These are phyloP conservation scores for Agrilus cyanescens DNA, from an alignment of 2,888 invertebrate species.

Conservation along the genomic window DNA sequence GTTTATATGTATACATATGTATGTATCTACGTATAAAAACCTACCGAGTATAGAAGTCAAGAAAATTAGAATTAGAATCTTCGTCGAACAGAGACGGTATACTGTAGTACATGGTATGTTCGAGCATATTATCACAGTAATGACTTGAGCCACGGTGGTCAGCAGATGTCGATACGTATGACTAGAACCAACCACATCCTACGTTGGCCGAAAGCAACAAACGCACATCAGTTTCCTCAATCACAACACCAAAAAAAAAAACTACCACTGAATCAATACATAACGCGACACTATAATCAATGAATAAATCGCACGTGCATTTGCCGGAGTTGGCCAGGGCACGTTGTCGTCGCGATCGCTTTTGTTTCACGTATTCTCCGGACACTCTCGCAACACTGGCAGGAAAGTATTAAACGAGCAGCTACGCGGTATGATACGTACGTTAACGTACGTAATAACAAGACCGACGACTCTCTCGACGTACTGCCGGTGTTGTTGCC, in stretches of 20 bases:
- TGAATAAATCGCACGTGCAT: no score
- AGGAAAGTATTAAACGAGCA: not conserved
- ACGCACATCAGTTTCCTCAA: no score
- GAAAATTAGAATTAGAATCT: slow-evolving; percentile 30
- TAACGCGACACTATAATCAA: no score
- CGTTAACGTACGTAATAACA: no score
- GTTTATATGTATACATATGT: no score
- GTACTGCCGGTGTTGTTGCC: slow-evolving; percentile 17
- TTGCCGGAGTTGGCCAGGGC: no score
- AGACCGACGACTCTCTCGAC: no score
- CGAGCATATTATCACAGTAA: slow-evolving; percentile 17
- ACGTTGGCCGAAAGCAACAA: not conserved
- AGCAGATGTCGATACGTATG: slow-evolving; percentile 16
- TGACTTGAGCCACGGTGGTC: slow-evolving; percentile 1
- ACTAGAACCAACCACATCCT: slow-evolving; percentile 16
- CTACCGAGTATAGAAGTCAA: slow-evolving; percentile 35
- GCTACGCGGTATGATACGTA: not conserved
- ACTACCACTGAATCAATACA: no score
- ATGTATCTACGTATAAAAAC: slow-evolving; percentile 15
- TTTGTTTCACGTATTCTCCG: no score
- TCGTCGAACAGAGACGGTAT: slow-evolving; percentile 30
- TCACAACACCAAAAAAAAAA: no score
- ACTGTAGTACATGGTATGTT: slow-evolving; percentile 34
- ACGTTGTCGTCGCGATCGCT: no score
- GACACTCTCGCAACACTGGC: no score